Percentiles rank a stretch among this genome's conserved stretches.
Conservation (phyloP, 2,113 vertebrate genomes). For the Forbesichthys papilliferus region DNA sequence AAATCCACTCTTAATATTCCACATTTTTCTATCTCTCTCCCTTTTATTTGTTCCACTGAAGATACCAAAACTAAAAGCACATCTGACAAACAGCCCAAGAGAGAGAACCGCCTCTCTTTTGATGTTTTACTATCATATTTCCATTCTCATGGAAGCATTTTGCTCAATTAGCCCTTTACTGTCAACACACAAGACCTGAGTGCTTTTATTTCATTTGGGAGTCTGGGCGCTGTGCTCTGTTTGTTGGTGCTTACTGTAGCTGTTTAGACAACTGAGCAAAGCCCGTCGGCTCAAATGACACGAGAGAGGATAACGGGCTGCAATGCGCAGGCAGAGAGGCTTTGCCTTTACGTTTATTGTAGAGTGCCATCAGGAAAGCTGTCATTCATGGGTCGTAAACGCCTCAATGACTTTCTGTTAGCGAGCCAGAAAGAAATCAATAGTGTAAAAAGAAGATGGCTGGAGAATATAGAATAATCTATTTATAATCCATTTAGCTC, state of each 20-base stretch:
- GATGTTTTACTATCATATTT: conserved; percentile 9
- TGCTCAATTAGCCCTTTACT: conserved; percentile 39
- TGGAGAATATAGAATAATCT: conserved; percentile 28
- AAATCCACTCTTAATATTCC: no score
- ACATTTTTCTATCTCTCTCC: conserved; percentile 1
- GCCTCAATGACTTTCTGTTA: conserved; percentile 36
- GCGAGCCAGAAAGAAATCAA: conserved; percentile 54
- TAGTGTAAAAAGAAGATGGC: conserved; percentile 41
- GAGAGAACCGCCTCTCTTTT: conserved; percentile 8
- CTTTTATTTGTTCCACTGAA: background rate
- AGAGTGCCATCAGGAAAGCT: conserved; percentile 24
- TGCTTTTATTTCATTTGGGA: conserved; percentile 39
- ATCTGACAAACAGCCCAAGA: background rate
- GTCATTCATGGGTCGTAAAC: conserved; percentile 32
- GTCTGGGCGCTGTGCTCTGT: conserved; percentile 20
- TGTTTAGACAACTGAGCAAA: conserved; percentile 41
- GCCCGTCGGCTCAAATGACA: conserved; percentile 59
- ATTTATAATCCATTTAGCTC: conserved; percentile 48
- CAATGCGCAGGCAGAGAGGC: conserved; percentile 11
- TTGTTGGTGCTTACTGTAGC: conserved; percentile 18
- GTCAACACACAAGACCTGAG: conserved; percentile 23
- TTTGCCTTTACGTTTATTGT: conserved; percentile 44
- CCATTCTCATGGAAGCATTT: conserved; percentile 14
- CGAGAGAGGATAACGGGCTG: conserved; percentile 44
- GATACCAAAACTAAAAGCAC: background rate